Conservation (phyloP, 1,140 invertebrate genomes). For the Ruditapes philippinarum region DNA sequence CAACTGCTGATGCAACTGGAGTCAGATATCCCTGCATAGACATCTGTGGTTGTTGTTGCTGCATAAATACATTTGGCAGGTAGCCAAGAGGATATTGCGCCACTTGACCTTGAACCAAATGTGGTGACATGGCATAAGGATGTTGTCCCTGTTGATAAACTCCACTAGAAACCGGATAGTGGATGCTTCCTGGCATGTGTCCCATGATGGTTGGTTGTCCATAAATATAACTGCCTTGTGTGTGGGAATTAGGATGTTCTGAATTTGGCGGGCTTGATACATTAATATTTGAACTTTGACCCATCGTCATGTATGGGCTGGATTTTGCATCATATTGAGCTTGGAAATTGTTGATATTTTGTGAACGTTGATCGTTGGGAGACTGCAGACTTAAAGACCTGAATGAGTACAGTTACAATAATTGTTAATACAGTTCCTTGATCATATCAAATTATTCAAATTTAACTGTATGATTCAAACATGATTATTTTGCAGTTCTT, state of each 20-base stretch:
- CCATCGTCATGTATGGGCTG: neutral
- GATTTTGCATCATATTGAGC: neutral
- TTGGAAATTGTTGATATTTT: neutral
- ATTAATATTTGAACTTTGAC: neutral
- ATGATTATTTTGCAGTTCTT: no score
- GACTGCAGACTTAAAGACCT: neutral
- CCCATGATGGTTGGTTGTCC: conserved; percentile 7
- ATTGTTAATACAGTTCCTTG: no score
- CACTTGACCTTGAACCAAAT: neutral
- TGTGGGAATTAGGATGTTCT: neutral
- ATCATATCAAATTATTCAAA: no score
- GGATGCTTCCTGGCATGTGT: neutral
- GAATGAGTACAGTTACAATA: no score
- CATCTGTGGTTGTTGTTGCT: neutral
- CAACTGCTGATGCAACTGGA: neutral
- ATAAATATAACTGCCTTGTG: neutral
- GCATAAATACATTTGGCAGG: neutral
- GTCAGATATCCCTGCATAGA: neutral
- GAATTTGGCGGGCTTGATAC: neutral
- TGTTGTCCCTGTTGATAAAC: neutral
- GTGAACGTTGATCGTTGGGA: neutral
- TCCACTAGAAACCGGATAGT: neutral
- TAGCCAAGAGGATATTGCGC: conserved; percentile 35
- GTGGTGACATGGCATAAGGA: neutral
- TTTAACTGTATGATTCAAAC: no score